Conservation (phyloP, 1,140 invertebrate species). For the Megalonaias nervosa region DNA sequence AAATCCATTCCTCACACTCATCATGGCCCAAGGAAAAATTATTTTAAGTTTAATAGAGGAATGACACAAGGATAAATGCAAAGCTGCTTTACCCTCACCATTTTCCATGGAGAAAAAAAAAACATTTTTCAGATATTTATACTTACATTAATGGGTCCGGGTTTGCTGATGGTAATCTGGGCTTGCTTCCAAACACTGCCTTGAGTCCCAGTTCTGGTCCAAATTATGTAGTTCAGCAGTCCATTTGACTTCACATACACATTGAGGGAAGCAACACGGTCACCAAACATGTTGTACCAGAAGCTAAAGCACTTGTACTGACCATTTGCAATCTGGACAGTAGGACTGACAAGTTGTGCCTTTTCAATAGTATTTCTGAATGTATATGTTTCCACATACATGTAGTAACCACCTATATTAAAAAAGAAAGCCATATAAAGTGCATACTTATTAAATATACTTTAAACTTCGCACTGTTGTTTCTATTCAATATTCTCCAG, state of each 20-base stretch:
- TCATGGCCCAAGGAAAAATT: no score
- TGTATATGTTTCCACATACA: constrained; percentile 62
- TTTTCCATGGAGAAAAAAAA: not conserved
- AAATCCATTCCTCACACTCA: no score
- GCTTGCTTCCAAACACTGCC: constrained; percentile 43
- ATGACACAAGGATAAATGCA: no score
- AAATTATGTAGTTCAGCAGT: constrained; percentile 41
- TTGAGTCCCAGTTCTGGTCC: constrained; percentile 46
- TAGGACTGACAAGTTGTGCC: constrained; percentile 50
- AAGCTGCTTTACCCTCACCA: no score
- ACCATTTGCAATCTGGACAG: constrained; percentile 16
- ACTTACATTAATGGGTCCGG: constrained; percentile 11
- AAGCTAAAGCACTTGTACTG: constrained; percentile 50
- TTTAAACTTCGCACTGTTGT: no score
- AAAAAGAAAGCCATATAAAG: not conserved
- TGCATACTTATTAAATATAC: no score
- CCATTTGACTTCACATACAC: constrained; percentile 45
- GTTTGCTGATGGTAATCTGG: constrained; percentile 54
- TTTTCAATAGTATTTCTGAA: constrained; percentile 43
- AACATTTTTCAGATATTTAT: not conserved
- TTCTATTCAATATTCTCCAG: no score
- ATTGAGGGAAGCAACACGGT: constrained; percentile 56
- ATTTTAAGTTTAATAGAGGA: no score
- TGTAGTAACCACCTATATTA: constrained; percentile 60
- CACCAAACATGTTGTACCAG: constrained; percentile 65